Base-by-base conservation (phyloP, 1,140 invertebrate genomes). In the Drosophila parvula region DNA sequence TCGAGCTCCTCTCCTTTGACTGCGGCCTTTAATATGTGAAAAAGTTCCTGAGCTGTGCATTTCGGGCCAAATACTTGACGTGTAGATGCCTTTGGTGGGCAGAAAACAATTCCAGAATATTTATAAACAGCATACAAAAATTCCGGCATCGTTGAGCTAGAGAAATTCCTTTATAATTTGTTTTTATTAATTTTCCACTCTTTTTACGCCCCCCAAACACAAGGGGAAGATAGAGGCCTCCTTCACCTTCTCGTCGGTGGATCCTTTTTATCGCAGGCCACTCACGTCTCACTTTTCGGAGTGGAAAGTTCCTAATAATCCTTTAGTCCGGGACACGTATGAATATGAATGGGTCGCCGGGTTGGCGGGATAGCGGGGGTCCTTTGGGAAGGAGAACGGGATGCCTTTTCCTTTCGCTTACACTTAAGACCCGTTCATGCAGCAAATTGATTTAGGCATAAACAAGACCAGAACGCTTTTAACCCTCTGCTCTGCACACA, bases 371-470 rank as follows among this genome's bases (percentile, higher is more conserved):
- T 14, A 36, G 28, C 36, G 44, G 18, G 18, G 34, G 50, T 63
- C 57, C 36, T 68, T 64, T 34, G 48, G 18, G 53, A 22, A 22
- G 34, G 41, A n/a, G 48, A 47, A 41, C 30, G 12, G 12, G 44
- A 32, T 57, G 60, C 63, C 75, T 76, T 78, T 78, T 63, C 64
- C 51, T 57, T 57, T 78, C 64, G 75, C 53, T 59, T 70, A 51
- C 67, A 67, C 73, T 89, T 83, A 88, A 88, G 77, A 74, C 73
- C 69, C 84, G 64, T 89, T 88, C 83, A 89, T 78, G 83, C 83
- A 70, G 84, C 84, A 88, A 88, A 88, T 88, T 88, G 83, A 89
- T 88, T 88, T 83, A 89, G 83, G 83, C 83, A 88, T 88, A 89
- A 88, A 83, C 83, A 89, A 74, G 79, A 65, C 71, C 56, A 44